Evolutionary conservation across 2,113 vertebrate species (phyloP), one percentile per base, ranked within the genome.

Genomic region (Pollachius pollachius): DNA sequence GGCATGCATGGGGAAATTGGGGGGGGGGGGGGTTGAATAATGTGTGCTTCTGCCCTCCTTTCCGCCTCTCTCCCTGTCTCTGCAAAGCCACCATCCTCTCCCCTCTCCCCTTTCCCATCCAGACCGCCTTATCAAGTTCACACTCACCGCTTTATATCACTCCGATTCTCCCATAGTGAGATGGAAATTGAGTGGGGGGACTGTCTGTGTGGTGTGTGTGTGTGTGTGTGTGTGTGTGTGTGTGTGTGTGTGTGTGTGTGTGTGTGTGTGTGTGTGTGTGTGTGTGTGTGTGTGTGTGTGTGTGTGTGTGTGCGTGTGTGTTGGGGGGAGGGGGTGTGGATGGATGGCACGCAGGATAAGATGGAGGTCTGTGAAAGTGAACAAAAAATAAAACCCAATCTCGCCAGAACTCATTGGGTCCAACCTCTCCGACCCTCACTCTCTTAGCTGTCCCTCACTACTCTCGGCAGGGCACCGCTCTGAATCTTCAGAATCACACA

Each of bases 311-410:
- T 41, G 37, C 3, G 37, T 41, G 37, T 1, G 37, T 41, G 37
- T 41, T 1, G 5, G 3, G 5, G 41, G 8, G 41, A 13, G 41
- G 0, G 21, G 3, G 21, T 19, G 59, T 19, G 85, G 85, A 88
- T 86, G 78, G 80, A 79, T 79, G 87, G 84, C 72, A 81, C 81
- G 85, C 71, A n/a, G 86, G 85, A 88, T 91, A 91, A 91, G 88
- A 90, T 83, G 83, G 84, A 88, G 87, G 85, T 84, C 83, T 86
- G 75, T 67, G 62, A 41, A 70, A 83, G 81, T 81, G 84, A 87
- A 88, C 86, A 83, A 81, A 81, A 90, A 89, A 88, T 86, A 85
- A 90, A 90, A 90, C 88, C 79, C 82, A 88, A 90, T 91, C 88
- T 84, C 75, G 65, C 74, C 72, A 67, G 69, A 77, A 84, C 23